Evolutionary conservation across 2,113 vertebrate genomes (phyloP).

Genomic region (Thunnus thynnus): DNA sequence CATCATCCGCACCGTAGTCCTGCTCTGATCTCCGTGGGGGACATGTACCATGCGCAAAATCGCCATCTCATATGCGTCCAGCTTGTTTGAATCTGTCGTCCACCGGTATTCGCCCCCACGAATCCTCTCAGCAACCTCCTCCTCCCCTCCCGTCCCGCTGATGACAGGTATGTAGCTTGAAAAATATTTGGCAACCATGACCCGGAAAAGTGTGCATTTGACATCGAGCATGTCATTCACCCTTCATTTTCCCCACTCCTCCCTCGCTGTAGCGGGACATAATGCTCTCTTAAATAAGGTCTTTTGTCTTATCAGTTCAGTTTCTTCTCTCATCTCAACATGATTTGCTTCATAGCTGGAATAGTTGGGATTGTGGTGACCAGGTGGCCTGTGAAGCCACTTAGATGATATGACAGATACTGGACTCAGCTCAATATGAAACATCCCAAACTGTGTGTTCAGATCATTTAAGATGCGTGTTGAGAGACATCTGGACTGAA

Average conservation of each 20-base stretch:
- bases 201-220: conserved; percentile 76
- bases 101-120: background rate
- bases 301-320: conserved; percentile 34
- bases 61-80: conserved; percentile 11
- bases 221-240: conserved; percentile 66
- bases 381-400: conserved; percentile 70
- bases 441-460: conserved; percentile 17
- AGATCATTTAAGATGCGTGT: conserved; percentile 50
- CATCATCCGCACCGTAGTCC: conserved; percentile 51
- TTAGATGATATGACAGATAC: conserved; percentile 47
- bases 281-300: conserved; percentile 42
- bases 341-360: conserved; percentile 66
- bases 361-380: conserved; percentile 73
- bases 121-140: conserved; percentile 46
- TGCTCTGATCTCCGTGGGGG: conserved; percentile 31
- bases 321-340: conserved; percentile 55
- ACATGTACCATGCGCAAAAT: background rate
- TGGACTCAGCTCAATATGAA: conserved; percentile 6
- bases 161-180: conserved; percentile 67
- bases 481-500: conserved; percentile 47
- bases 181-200: conserved; percentile 73
- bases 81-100: conserved; percentile 63
- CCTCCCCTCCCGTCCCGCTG: conserved; percentile 24
- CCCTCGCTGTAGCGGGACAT: conserved; percentile 24
- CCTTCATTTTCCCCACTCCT: conserved; percentile 46